These are phyloP conservation scores for Lasiurus borealis DNA, from an alignment of 2,113 vertebrate genomes.

Conservation along the genomic window DNA sequence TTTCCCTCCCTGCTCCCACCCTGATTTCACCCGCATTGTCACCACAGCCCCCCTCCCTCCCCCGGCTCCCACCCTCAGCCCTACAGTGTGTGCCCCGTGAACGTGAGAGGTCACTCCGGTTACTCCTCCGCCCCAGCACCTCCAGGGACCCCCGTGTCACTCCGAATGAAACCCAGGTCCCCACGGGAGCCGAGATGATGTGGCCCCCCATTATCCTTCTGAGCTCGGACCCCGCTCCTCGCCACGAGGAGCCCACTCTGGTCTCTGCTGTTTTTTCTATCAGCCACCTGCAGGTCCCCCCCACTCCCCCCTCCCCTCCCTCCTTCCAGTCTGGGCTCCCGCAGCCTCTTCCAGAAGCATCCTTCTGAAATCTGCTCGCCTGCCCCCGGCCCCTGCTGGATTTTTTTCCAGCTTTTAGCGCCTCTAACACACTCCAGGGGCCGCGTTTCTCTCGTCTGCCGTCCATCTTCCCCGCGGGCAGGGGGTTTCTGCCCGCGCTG, in stretches of 20 bases:
- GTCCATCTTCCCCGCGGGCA: background rate
- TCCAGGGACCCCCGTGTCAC: background rate
- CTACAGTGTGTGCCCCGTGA: too few relatives aligned
- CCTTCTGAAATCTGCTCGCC: rapidly evolving
- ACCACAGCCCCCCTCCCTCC: rapidly evolving
- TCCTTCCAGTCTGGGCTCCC: background rate
- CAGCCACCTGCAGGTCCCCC: background rate
- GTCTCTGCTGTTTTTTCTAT: background rate
- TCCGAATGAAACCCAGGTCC: background rate
- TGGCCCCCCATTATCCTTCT: background rate
- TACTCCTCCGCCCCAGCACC: background rate
- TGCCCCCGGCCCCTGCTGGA: rapidly evolving
- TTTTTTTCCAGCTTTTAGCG: background rate
- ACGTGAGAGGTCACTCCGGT: too few relatives aligned
- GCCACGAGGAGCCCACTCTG: rapidly evolving
- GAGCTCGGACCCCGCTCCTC: background rate
- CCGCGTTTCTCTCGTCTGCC: rapidly evolving
- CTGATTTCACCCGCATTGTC: rapidly evolving
- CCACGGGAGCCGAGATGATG: rapidly evolving
- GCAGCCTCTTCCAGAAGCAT: background rate
- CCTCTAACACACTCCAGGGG: rapidly evolving
- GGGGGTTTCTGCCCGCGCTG: background rate
- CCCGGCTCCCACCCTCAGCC: rapidly evolving
- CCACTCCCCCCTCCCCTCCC: too few relatives aligned
- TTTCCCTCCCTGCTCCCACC: rapidly evolving